Base-by-base conservation (phyloP, 2,797 vertebrate species). In the Acomys russatus region DNA sequence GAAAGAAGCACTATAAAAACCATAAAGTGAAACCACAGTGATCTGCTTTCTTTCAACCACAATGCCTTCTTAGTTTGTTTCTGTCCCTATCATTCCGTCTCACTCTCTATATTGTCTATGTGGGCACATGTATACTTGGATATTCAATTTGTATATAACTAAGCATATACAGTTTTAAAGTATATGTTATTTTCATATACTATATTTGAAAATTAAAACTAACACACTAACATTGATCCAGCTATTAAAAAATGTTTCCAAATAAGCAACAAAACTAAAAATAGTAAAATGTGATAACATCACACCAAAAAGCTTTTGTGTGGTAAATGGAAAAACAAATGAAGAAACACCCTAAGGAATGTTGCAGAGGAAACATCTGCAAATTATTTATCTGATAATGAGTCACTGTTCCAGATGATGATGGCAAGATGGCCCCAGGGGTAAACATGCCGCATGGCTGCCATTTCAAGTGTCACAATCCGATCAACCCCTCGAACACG, bases 161-260 rank as follows among this genome's bases (percentile, higher is more conserved):
- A 59, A 35, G 35, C 3, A 35, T 28, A 38, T 63, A 82, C 63
- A 9, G 1, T 28, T 63, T 44, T 44, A 44, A 44, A 44, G 44
- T 44, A 54, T 73, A 38, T 78, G 4, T 44, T 35, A 15, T 49
- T 89, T 59, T 64, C 8, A 1, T 74, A 11, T 44, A 49, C 2
- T 91, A 23, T 15, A 56, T 84, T 90, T 90, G 30, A 93, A 95
- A 88, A 63, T 22, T 92, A 85, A 90, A 94, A 18, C 10, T 83
- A 44, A 18, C 23, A 56, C 63, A 74, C 12, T 49, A 22, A 70
- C 11, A 77, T 78, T 70, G 6, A 11, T 23, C 35, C 59, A 14
- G 22, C 7, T 11, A 49, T 59, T 76, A 20, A 10, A 5, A 5
- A 66, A n/a, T 84, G 28, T 61, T 22, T 23, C 14, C 10, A 70